Evolutionary conservation across 1,140 invertebrate genomes (phyloP).

Genomic region (Cydia amplana): DNA sequence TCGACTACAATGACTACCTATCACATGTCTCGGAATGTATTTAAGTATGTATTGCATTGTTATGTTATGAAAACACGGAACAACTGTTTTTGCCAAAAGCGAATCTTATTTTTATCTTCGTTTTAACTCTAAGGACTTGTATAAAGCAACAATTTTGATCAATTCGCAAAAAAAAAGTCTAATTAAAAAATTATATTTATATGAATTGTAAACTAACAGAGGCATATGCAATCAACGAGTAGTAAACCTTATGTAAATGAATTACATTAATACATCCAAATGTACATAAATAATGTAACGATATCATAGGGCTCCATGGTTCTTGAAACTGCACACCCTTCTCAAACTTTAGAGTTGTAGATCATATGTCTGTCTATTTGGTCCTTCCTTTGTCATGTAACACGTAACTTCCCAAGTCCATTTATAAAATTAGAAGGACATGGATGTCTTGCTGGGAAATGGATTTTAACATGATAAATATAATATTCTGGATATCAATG

Average conservation of each 20-base stretch:
- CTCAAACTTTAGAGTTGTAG: background rate
- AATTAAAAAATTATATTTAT: too few species aligned
- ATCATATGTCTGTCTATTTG: background rate
- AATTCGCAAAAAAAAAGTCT: too few species aligned
- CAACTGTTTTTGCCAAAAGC: too few species aligned
- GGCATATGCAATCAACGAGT: background rate
- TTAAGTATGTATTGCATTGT: too few species aligned
- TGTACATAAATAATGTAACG: background rate
- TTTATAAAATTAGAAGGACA: background rate
- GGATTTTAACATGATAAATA: background rate
- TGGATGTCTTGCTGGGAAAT: background rate
- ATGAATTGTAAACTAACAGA: too few species aligned
- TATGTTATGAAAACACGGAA: too few species aligned
- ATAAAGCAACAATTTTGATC: too few species aligned
- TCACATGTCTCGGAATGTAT: too few species aligned
- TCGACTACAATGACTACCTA: too few species aligned
- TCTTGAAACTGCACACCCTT: conserved; percentile 1
- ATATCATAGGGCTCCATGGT: background rate
- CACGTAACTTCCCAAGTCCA: background rate
- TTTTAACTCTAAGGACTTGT: too few species aligned
- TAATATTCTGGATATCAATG: background rate
- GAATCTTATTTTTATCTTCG: too few species aligned
- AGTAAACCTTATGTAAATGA: background rate
- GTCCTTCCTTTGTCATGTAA: conserved; percentile 5
- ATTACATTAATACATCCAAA: background rate